A percentile compares a stretch with the other conserved stretches of the same genome.
These are phyloP conservation scores for Drosophila miranda DNA, from an alignment of 1,140 invertebrate genomes.

Conservation along the genomic window DNA sequence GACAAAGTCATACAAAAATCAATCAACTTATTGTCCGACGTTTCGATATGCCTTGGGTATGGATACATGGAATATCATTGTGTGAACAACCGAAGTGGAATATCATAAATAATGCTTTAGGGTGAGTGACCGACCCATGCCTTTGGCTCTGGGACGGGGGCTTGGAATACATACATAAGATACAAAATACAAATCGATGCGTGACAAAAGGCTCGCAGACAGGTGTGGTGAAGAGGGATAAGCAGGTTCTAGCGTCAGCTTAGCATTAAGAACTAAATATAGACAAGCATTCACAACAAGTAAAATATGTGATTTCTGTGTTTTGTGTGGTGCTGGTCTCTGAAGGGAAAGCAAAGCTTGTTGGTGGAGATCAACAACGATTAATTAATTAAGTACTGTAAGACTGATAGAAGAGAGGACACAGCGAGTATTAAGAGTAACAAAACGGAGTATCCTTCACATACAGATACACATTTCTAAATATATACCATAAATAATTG, in stretches of 20 bases:
- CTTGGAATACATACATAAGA: constrained; percentile 52
- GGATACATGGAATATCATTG: constrained; percentile 54
- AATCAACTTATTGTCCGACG: constrained; percentile 59
- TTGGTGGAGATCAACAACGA: constrained; percentile 47
- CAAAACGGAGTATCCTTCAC: constrained; percentile 46
- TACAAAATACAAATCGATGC: constrained; percentile 32
- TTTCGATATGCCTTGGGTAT: constrained; percentile 62
- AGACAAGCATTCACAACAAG: constrained; percentile 18
- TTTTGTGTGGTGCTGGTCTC: not conserved
- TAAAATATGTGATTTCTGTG: not conserved
- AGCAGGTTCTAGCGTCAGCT: constrained; percentile 45
- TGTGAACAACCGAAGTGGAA: constrained; percentile 37
- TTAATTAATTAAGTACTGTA: constrained; percentile 69
- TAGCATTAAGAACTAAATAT: constrained; percentile 38
- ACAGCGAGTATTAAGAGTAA: constrained; percentile 64
- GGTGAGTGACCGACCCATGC: constrained; percentile 28
- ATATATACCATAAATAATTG: constrained; percentile 30
- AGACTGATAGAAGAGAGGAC: constrained; percentile 19
- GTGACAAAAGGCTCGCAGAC: constrained; percentile 23
- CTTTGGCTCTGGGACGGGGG: constrained; percentile 14
- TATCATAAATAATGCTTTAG: constrained; percentile 76
- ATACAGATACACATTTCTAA: constrained; percentile 9
- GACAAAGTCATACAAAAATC: constrained; percentile 21
- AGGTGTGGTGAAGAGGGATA: constrained; percentile 3
- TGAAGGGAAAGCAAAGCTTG: constrained; percentile 6